Conservation (phyloP, 2,888 invertebrate species). For the Nephrocerus scutellatus region DNA sequence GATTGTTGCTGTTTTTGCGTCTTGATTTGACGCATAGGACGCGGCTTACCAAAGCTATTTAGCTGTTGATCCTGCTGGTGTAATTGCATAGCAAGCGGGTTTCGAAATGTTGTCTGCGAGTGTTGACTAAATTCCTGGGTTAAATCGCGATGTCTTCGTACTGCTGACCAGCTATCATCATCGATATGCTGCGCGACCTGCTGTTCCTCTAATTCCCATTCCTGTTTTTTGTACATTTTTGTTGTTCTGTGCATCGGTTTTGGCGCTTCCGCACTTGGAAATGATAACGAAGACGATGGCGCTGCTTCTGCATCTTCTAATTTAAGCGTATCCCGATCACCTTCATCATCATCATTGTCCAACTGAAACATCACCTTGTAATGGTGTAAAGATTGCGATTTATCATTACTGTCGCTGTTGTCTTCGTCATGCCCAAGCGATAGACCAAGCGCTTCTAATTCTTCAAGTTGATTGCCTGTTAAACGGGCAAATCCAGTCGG, state of each 20-base stretch:
- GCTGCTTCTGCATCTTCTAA: neutral
- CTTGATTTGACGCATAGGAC: slow-evolving; percentile 29
- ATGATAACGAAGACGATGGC: neutral
- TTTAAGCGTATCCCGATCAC: too few relatives aligned
- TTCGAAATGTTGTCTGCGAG: too few relatives aligned
- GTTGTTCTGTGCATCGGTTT: slow-evolving; percentile 27
- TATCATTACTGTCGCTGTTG: too few relatives aligned
- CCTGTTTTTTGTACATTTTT: slow-evolving; percentile 16
- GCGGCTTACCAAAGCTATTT: slow-evolving; percentile 18
- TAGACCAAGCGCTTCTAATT: too few relatives aligned
- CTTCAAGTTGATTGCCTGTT: too few relatives aligned
- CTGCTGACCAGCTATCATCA: slow-evolving; percentile 51
- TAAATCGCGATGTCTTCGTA: slow-evolving; percentile 50
- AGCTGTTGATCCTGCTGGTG: slow-evolving; percentile 24
- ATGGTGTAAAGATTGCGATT: too few relatives aligned
- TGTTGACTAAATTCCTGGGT: slow-evolving; percentile 45
- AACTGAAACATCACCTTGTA: slow-evolving; percentile 14
- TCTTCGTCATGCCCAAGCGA: too few relatives aligned
- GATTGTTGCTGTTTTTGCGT: slow-evolving; percentile 8
- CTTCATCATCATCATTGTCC: slow-evolving; percentile 6
- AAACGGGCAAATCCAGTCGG: slow-evolving; percentile 9
- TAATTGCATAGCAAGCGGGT: too few relatives aligned
- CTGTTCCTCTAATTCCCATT: slow-evolving; percentile 18
- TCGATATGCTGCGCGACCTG: slow-evolving; percentile 17
- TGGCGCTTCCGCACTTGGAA: slow-evolving; percentile 16